Evolutionary conservation across 2,113 vertebrate species (phyloP), one percentile per base, ranked within the genome.

Genomic region (Sinosuthora webbiana): DNA sequence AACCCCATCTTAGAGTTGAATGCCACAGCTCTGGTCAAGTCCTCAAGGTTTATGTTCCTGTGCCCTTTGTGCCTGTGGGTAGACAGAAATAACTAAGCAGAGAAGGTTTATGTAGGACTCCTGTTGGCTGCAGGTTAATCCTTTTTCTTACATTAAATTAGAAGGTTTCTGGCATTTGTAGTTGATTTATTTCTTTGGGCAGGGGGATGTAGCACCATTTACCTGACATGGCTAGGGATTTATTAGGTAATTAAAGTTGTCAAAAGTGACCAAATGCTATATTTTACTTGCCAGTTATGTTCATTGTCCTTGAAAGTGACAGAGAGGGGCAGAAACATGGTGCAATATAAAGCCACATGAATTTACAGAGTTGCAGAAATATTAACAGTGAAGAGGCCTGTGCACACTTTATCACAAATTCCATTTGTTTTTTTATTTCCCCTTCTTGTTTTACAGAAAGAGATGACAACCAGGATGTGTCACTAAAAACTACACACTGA

Each of bases 391-490:
- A 81, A 69, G 45, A 52, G 8, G 7, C 30, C 11, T n/a, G 8
- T 24, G 14, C 42, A 28, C 9, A 13, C 25, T 81, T 64, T 27
- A 33, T 41, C 41, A 79, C 14, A 74, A 59, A 47, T 60, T 20
- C 22, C 30, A 10, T 92, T 94, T 73, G 21, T 30, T 15, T 81
- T 83, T 52, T 81, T 57, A 41, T 65, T 52, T 92, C 39, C 33
- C 45, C 52, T 90, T 91, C 63, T 97, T 97, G 49, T 96, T 95
- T 98, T 98, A 69, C 98, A 99, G 98, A 98, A 98, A 90, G 98
- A 99, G 92, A 98, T 98, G 98, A 98, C 98, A 31, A 78, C 95
- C 90, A 97, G 97, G 85, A 98, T 99, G 97, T 98, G 98, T 96
- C 98, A 98, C 86, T 99, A 88, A 97, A 59, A 90, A 59, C 53